Conservation (phyloP, 2,113 vertebrate genomes). For the Zapornia atra region DNA sequence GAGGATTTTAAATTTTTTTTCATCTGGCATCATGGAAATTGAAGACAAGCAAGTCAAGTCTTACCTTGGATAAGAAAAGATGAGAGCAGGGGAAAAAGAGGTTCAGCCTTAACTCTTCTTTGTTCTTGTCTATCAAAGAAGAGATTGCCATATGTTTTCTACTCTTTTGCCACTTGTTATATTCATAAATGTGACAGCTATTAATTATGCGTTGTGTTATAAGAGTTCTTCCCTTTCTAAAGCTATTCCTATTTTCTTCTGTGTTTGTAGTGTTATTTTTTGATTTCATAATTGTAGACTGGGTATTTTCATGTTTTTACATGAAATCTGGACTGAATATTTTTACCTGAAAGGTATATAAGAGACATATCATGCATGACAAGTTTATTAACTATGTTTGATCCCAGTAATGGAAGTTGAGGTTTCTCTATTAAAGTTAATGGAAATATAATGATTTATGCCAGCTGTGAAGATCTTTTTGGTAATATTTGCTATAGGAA, state of each 20-base stretch:
- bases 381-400: slow-evolving; percentile 5
- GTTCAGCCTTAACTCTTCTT: not conserved
- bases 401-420: not conserved
- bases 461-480: not conserved
- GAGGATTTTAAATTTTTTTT: not conserved
- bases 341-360: not conserved
- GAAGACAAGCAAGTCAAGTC: slow-evolving; percentile 7
- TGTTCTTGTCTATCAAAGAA: slow-evolving; percentile 23
- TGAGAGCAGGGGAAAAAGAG: not conserved
- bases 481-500: not conserved
- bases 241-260: not conserved
- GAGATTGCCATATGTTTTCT: not conserved
- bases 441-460: not conserved
- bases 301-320: not conserved
- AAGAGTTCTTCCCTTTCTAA: not conserved
- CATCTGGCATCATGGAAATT: not conserved
- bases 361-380: not conserved
- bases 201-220: not conserved
- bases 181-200: not conserved
- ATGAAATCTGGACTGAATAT: not conserved
- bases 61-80: not conserved
- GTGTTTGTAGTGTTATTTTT: not conserved
- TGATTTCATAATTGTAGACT: not conserved
- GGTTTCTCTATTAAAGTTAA: slow-evolving; percentile 5
- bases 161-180: not conserved